Evolutionary conservation across 2,113 vertebrate genomes (phyloP).

Genomic region (Hepsetus odoe): DNA sequence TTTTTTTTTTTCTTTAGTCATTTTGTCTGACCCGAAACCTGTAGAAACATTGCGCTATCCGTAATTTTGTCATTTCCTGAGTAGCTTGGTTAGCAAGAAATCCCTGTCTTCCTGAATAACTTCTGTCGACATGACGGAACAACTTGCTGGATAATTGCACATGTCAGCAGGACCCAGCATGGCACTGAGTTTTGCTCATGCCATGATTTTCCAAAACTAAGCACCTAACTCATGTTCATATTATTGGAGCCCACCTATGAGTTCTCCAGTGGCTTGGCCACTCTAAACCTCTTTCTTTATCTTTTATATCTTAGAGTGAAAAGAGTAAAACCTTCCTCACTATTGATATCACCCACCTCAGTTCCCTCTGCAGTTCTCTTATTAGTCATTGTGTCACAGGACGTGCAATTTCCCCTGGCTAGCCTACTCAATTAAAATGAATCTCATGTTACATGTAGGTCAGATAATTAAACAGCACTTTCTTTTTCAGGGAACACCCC

Average conservation of each 20-base stretch:
- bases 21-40: background rate
- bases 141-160: background rate
- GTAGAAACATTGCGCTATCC: background rate
- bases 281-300: background rate
- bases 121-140: background rate
- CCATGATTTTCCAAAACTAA: background rate
- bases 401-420: slow-evolving; percentile 18
- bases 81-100: background rate
- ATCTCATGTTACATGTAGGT: background rate
- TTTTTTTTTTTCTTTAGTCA: background rate
- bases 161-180: background rate
- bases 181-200: background rate
- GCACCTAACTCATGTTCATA: background rate
- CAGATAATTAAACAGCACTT: slow-evolving; percentile 12
- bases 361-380: background rate
- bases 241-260: background rate
- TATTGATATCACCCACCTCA: slow-evolving; percentile 2
- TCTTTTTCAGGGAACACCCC: background rate
- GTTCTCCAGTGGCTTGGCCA: background rate
- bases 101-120: background rate
- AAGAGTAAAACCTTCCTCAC: background rate
- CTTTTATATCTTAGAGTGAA: background rate
- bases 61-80: background rate
- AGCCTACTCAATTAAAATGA: background rate
- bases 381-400: slow-evolving; percentile 21